Evolutionary conservation across 2,888 invertebrate genomes (phyloP), one percentile per base, ranked within the genome.

Genomic region (Pseudococcus longispinus): DNA sequence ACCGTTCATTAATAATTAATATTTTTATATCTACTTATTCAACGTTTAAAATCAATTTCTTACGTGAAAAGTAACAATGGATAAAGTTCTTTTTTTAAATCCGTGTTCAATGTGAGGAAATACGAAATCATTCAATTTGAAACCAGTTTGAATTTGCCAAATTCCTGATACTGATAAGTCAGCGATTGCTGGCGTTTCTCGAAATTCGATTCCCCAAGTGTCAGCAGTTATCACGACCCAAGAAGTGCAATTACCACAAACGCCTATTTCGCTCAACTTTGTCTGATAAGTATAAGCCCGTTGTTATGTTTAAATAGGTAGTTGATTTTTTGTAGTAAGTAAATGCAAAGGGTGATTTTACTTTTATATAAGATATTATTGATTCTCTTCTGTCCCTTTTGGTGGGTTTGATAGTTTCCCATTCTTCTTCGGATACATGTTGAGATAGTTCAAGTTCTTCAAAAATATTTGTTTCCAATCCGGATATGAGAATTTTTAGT

Each of bases 401-500:
- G 1, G 93, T 93, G 0, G 95, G 94, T 89, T 94, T 92, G 88
- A 96, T 94, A 0, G 95, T 93, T 89, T 96, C 95, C 95, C 96
- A 96, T 91, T 96, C 96, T 90, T 96, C 96, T 89, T 95, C 95
- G 0, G 95, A 96, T 3, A 96, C 94, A 90, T 94, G 94, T 1
- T 93, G 93, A 6, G 95, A 94, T 60, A 95, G 92, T 42, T 95
- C 94, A 85, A 93, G 92, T 91, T 96, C 96, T 65, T 94, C 94
- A 74, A 93, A 91, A 1, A 95, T 92, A 0, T 95, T 93, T 60
- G 92, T 92, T 74, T 95, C 94, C 85, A 96, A 90, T 0, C 95
- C 94, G n/a, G 93, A 92, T 13, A 94, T 91, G 89, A 96, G 93
- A 0, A 94, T 93, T 88, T 91, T 91, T 88, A 95, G 91, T 88